Conservation (phyloP, 2,113 vertebrate species). For the Vombatus ursinus region DNA sequence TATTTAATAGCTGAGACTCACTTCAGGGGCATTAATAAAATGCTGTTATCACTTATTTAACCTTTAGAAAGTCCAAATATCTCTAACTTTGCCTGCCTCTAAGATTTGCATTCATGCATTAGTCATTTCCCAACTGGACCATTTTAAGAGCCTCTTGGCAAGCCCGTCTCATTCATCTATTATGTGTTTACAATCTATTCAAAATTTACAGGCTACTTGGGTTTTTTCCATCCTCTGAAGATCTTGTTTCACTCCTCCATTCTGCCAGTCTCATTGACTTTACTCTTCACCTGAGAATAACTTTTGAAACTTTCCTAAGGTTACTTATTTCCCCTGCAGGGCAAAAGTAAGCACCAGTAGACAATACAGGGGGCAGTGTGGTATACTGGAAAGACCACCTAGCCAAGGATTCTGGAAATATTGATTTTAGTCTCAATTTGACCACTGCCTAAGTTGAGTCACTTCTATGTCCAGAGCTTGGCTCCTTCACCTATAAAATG, state of each 20-base stretch:
- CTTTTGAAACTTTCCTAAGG: slow-evolving; percentile 38
- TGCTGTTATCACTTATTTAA: slow-evolving; percentile 57
- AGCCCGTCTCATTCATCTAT: slow-evolving; percentile 12
- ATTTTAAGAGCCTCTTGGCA: slow-evolving; percentile 10
- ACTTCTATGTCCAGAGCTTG: not conserved
- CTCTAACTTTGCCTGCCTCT: slow-evolving; percentile 21
- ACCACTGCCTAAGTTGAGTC: not conserved
- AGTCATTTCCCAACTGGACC: slow-evolving; percentile 43
- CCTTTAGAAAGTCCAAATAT: slow-evolving; percentile 59
- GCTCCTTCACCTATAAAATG: not conserved
- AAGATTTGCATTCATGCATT: slow-evolving; percentile 42
- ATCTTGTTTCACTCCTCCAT: not conserved
- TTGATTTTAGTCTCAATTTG: not conserved
- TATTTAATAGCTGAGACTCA: slow-evolving; percentile 43
- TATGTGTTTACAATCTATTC: slow-evolving; percentile 18
- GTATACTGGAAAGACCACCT: not conserved
- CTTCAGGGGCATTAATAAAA: slow-evolving; percentile 44
- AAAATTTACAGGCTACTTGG: slow-evolving; percentile 32
- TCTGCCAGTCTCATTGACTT: slow-evolving; percentile 5
- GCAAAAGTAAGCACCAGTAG: not conserved
- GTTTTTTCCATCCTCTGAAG: not conserved
- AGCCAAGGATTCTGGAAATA: not conserved
- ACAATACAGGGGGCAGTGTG: not conserved
- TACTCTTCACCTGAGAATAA: slow-evolving; percentile 31
- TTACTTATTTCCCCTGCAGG: not conserved